A percentile compares a stretch with the other conserved stretches of the same genome.
These are phyloP conservation scores for Chrysomela aeneicollis DNA, from an alignment of 2,888 invertebrate genomes.

Conservation along the genomic window DNA sequence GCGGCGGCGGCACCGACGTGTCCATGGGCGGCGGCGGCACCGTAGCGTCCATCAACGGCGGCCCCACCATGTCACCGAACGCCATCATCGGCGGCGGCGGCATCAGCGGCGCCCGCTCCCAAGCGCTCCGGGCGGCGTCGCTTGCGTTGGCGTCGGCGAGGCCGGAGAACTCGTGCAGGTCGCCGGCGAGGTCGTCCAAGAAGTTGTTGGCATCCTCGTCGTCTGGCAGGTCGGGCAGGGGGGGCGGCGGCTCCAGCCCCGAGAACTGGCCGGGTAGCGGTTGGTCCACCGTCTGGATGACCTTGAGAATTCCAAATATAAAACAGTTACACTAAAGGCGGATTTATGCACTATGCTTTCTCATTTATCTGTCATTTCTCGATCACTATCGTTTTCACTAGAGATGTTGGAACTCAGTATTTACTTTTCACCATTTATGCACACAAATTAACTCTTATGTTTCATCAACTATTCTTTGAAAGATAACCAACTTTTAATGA, in stretches of 20 bases:
- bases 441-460: too few species aligned
- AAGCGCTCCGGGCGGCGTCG: slow-evolving; percentile 11
- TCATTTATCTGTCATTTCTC: too few species aligned
- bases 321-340: too few species aligned
- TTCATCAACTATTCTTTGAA: too few species aligned
- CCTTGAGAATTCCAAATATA: too few species aligned
- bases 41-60: slow-evolving; percentile 20
- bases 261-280: slow-evolving; percentile 26
- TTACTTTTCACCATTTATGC: too few species aligned
- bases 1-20: slow-evolving; percentile 33
- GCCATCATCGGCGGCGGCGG: slow-evolving; percentile 37
- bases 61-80: slow-evolving; percentile 37
- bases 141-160: slow-evolving; percentile 34
- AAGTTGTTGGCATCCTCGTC: slow-evolving; percentile 58
- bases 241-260: slow-evolving; percentile 53
- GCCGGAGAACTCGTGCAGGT: slow-evolving; percentile 51
- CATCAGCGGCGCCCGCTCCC: slow-evolving; percentile 37
- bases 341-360: too few species aligned
- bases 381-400: too few species aligned
- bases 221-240: slow-evolving; percentile 58
- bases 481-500: too few species aligned
- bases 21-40: slow-evolving; percentile 28
- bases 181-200: slow-evolving; percentile 55
- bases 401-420: too few species aligned
- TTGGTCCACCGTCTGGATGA: slow-evolving; percentile 13